Evolutionary conservation across 2,113 vertebrate species (phyloP).

Genomic region (Butorides virescens): DNA sequence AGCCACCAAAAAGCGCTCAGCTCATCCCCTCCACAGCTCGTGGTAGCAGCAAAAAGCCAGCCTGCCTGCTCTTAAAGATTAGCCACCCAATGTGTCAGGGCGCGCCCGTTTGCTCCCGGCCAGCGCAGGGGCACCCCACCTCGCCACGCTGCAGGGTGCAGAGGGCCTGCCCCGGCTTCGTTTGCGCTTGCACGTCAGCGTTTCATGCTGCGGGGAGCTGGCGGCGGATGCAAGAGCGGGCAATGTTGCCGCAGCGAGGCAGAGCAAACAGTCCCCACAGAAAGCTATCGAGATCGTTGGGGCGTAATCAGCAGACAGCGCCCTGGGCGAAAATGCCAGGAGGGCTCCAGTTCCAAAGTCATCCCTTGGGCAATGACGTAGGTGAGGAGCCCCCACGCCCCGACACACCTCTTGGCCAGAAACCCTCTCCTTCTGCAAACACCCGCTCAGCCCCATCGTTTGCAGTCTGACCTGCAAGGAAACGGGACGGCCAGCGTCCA

Average conservation of each 20-base stretch:
- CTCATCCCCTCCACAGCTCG: fast-evolving
- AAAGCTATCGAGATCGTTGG: background rate
- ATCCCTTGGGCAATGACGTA: background rate
- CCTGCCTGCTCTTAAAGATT: background rate
- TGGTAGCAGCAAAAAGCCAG: background rate
- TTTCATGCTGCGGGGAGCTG: background rate
- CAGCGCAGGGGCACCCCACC: background rate
- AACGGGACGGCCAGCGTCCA: fast-evolving
- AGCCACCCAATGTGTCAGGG: background rate
- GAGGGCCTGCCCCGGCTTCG: background rate
- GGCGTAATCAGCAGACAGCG: slow-evolving; percentile 23
- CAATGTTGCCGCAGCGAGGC: background rate
- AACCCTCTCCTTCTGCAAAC: background rate
- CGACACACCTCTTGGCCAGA: background rate
- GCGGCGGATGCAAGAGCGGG: background rate
- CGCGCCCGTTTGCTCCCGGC: fast-evolving
- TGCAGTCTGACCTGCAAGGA: background rate
- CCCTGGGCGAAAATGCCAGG: background rate
- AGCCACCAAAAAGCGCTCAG: fast-evolving
- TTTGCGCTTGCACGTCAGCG: background rate
- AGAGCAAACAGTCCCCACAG: slow-evolving; percentile 16
- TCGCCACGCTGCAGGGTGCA: fast-evolving
- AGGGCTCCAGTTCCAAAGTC: background rate
- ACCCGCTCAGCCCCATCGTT: background rate
- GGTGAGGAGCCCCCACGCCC: background rate